phyloP scores from a whole-genome alignment of 1,140 invertebrate species.

The Monochamus saltuarius region DNA sequence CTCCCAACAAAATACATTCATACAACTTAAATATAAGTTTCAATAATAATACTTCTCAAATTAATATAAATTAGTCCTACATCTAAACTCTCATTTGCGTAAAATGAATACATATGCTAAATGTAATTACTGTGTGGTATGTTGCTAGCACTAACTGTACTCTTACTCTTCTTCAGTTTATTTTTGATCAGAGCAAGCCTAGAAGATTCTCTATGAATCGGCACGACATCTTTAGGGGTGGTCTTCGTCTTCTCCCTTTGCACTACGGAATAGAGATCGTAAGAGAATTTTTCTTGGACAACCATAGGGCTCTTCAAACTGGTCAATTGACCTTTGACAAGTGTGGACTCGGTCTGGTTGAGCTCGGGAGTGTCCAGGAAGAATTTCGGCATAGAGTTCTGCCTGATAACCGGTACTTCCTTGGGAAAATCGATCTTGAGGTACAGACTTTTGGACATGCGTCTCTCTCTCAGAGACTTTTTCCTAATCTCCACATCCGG shows the following conservation, averaged over 20 bases:
- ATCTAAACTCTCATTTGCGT: too few relatives aligned
- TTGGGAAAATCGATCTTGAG: conserved; percentile 34
- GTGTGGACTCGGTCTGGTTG: conserved; percentile 27
- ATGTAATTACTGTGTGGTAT: conserved; percentile 33
- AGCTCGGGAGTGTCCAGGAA: conserved; percentile 42
- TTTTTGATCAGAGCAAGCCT: conserved; percentile 35
- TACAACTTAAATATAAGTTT: too few relatives aligned
- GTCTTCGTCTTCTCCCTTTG: conserved; percentile 36
- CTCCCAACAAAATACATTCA: too few relatives aligned
- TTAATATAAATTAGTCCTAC: too few relatives aligned
- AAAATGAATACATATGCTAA: conserved; percentile 5
- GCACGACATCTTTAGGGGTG: conserved; percentile 1
- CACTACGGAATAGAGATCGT: conserved; percentile 42
- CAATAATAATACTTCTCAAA: too few relatives aligned
- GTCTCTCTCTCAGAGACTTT: conserved; percentile 38
- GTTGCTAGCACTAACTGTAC: conserved; percentile 31
- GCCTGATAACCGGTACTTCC: conserved; percentile 40
- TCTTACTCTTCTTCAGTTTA: conserved; percentile 40
- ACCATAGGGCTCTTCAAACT: conserved; percentile 37
- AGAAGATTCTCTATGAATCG: conserved; percentile 30
- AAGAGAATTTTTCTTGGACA: conserved; percentile 26
- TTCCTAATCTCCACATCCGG: conserved; percentile 8
- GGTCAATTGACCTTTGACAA: conserved; percentile 24
- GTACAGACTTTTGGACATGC: conserved; percentile 39
- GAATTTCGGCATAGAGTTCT: conserved; percentile 45